Evolutionary conservation across 1,140 invertebrate species (phyloP).

Genomic region (Aphis gossypii): DNA sequence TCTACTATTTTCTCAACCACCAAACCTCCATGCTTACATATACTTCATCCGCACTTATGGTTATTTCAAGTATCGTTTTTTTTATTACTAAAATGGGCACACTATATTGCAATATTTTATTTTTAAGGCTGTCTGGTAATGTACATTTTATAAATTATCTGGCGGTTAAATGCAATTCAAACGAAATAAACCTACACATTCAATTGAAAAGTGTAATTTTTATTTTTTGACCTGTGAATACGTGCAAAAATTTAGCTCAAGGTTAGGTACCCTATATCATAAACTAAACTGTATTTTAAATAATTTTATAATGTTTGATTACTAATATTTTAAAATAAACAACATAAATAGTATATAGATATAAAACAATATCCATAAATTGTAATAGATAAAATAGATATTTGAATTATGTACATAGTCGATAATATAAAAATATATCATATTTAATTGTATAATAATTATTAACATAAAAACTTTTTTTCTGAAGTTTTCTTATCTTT

Average conservation of each 20-base stretch:
- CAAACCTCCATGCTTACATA: neutral
- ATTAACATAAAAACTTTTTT: no score
- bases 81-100: conserved; percentile 22
- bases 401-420: neutral
- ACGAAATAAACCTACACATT: neutral
- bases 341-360: neutral
- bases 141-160: neutral
- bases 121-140: neutral
- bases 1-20: neutral
- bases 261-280: neutral
- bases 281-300: neutral
- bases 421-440: neutral
- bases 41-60: conserved; percentile 40
- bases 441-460: no score
- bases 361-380: neutral
- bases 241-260: neutral
- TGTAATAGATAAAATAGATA: neutral
- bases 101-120: neutral
- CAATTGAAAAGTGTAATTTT: neutral
- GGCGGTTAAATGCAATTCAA: neutral
- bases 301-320: neutral
- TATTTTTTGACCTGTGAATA: neutral
- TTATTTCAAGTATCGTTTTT: conserved; percentile 43
- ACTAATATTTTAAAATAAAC: neutral
- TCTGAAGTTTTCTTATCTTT: no score